Base-by-base conservation (phyloP, 2,888 invertebrate genomes). In the Patella depressa region DNA sequence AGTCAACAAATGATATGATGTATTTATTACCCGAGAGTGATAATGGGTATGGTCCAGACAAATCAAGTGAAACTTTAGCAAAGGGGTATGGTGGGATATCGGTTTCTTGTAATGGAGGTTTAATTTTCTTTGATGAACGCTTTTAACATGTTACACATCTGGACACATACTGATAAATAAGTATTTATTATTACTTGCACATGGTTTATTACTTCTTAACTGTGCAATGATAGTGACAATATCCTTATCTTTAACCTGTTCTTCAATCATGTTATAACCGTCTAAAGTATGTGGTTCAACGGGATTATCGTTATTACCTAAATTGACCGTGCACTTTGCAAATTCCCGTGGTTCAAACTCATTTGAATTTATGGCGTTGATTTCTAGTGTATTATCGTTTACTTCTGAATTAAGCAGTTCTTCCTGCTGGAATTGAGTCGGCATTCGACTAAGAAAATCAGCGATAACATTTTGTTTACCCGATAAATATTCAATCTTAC, bases 401-500 rank as follows among this genome's bases (percentile, higher is more conserved):
- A 54, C 17, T 2, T 75, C 55, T 5, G 53, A 1, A 19, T 53
- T 53, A 2, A 11, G 59, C 12, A 19, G n/a, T 19, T 17, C 1
- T 9, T 17, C 17, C 5, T 17, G 2, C 9, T 15, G 7, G 15
- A 17, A 14, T 7, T 17, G 2, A 17, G 19, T 17, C 1, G 19
- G 24, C 65, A 65, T 19, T 11, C 65, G 65, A 14, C 65, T 65
- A 9, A 65, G 24, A 34, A 80, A 19, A 57, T 80, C 79, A 17
- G 79, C 78, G 19, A 72, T 53, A 0, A 75, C 71, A 54, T 81
- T 81, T 19, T 55, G 54, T 19, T 57, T 34, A 2, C 80, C 80
- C 7, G 65, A 53, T 1, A 80, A 71, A 19, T 78, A 81, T 24
- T 78, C 78, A 11, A 78, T 78, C 17, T 29, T 72, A 70, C 81